Evolutionary conservation across 1,140 invertebrate genomes (phyloP).

Genomic region (Ceratoteleas bidentatus): DNA sequence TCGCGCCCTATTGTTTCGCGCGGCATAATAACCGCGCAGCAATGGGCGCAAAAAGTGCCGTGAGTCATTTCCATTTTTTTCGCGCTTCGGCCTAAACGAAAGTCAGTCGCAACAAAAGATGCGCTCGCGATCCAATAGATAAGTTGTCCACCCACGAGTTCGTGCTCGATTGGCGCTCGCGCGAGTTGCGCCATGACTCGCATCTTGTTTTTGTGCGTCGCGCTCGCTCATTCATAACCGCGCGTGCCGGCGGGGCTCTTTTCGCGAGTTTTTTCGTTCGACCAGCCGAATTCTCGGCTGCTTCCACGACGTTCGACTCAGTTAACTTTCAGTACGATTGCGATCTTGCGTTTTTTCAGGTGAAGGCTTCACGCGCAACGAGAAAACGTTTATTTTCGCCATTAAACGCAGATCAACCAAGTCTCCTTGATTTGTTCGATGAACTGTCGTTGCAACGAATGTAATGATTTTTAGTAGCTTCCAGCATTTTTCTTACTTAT

Average conservation of each 20-base stretch:
- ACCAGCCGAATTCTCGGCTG: no score
- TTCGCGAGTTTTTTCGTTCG: no score
- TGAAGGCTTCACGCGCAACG: conserved; percentile 16
- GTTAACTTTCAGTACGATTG: conserved; percentile 13
- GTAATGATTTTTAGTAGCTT: no score
- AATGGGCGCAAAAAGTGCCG: conserved; percentile 57
- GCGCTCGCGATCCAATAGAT: conserved; percentile 58
- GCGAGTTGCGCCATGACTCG: conserved; percentile 38
- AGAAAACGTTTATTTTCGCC: conserved; percentile 24
- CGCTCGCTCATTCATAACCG: conserved; percentile 36
- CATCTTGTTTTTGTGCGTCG: conserved; percentile 37
- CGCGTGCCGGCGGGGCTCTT: no score
- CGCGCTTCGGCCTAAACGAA: conserved; percentile 54
- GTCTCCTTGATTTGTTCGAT: conserved; percentile 13
- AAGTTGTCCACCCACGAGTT: conserved; percentile 62
- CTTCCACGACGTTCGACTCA: no score
- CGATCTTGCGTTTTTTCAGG: conserved; percentile 24
- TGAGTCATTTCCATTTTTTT: conserved; percentile 63
- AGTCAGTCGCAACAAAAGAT: conserved; percentile 52
- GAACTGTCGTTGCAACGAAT: no score
- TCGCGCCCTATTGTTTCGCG: conserved; percentile 53
- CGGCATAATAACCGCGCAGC: conserved; percentile 42
- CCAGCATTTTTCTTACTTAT: no score
- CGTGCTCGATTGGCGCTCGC: conserved; percentile 29
- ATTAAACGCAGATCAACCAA: conserved; percentile 15